Percentiles rank a stretch among this genome's conserved stretches.
Conservation (phyloP, 2,888 invertebrate genomes). For the Zelleria hepariella region DNA sequence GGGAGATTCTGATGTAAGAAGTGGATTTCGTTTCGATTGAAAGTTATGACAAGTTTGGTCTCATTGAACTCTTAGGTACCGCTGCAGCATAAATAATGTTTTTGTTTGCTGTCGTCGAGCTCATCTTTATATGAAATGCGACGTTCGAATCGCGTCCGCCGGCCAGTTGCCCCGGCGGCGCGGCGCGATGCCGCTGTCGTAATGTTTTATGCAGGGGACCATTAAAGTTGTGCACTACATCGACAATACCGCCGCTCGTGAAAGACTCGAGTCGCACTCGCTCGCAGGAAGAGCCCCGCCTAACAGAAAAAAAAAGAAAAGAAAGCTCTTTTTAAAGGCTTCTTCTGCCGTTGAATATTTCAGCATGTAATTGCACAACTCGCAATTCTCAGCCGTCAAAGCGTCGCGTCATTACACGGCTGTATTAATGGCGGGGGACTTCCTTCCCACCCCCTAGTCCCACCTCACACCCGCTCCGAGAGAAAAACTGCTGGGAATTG, state of each 20-base stretch:
- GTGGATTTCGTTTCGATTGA: background rate
- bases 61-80: background rate
- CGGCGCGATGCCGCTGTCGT: too few species aligned
- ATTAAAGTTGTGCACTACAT: background rate
- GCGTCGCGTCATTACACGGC: slow-evolving; percentile 31
- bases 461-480: background rate
- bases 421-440: slow-evolving; percentile 25
- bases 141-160: background rate
- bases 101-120: background rate
- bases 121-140: background rate
- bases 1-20: too few species aligned
- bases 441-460: background rate
- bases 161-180: background rate
- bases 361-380: slow-evolving; percentile 44
- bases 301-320: slow-evolving; percentile 6
- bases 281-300: slow-evolving; percentile 5
- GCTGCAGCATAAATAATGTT: background rate
- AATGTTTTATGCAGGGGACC: slow-evolving; percentile 3
- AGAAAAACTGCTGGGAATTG: slow-evolving; percentile 20
- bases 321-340: slow-evolving; percentile 7
- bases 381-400: slow-evolving; percentile 28
- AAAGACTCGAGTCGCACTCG: background rate
- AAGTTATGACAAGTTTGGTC: background rate
- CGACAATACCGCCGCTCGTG: background rate
- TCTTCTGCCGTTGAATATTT: slow-evolving; percentile 35